Percentiles rank a stretch among this genome's conserved stretches.
These are phyloP conservation scores for Gymnarchus niloticus DNA, from an alignment of 2,113 vertebrate species.

Conservation along the genomic window DNA sequence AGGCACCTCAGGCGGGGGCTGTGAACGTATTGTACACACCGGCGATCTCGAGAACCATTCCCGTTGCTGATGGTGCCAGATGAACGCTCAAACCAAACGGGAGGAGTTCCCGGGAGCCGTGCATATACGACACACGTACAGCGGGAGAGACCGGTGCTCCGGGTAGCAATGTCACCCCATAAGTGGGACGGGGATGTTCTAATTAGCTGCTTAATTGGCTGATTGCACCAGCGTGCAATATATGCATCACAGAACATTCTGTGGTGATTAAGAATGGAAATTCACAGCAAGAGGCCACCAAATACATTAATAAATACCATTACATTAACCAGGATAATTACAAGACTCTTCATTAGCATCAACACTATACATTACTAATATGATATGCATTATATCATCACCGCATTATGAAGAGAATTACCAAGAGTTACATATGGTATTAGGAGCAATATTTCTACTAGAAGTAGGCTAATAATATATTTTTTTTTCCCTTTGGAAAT, in stretches of 20 bases:
- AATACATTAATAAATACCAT: slow-evolving; percentile 1
- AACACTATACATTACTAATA: not conserved
- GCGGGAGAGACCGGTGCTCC: not conserved
- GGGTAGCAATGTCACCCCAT: not conserved
- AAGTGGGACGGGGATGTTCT: not conserved
- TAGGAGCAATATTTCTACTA: not conserved
- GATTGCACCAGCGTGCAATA: not conserved
- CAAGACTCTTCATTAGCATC: not conserved
- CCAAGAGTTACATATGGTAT: not conserved
- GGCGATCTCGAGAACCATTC: too few species aligned
- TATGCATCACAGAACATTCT: not conserved
- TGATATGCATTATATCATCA: not conserved
- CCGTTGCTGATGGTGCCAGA: not conserved
- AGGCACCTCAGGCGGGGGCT: not conserved
- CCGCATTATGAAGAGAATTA: slow-evolving; percentile 6
- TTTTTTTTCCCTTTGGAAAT: too few species aligned
- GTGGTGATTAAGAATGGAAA: not conserved
- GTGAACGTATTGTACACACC: not conserved
- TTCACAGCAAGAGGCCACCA: slow-evolving; percentile 9
- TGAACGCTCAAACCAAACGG: not conserved
- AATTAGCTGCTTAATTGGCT: not conserved
- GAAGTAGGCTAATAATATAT: not conserved
- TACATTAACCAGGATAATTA: slow-evolving; percentile 11
- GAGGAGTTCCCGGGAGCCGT: not conserved
- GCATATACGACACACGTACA: not conserved